Evolutionary conservation across 1,140 invertebrate genomes (phyloP).

Genomic region (Elymnias hypermnestra): DNA sequence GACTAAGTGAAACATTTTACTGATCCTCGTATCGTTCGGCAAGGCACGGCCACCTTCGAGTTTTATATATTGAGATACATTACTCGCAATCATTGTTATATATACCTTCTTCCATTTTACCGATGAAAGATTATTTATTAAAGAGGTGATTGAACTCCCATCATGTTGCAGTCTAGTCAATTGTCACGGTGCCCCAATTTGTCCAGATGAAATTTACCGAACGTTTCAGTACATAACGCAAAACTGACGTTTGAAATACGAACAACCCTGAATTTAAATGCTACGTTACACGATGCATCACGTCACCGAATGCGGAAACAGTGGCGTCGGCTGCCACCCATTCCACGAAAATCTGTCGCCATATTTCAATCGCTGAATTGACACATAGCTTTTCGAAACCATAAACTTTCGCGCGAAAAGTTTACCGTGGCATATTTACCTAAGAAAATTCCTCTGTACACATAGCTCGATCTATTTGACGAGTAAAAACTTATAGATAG

Average conservation of each 20-base stretch:
- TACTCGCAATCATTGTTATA: conserved; percentile 40
- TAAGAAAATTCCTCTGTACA: conserved; percentile 58
- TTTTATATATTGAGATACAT: conserved; percentile 54
- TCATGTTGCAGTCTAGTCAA: conserved; percentile 15
- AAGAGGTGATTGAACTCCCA: conserved; percentile 22
- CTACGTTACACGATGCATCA: conserved; percentile 46
- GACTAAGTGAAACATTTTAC: conserved; percentile 58
- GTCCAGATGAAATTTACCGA: conserved; percentile 38
- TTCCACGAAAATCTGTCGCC: conserved; percentile 42
- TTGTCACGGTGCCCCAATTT: conserved; percentile 37
- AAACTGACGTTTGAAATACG: conserved; percentile 42
- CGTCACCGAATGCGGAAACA: conserved; percentile 43
- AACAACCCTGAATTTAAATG: conserved; percentile 47
- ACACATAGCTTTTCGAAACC: conserved; percentile 60
- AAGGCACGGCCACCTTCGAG: conserved; percentile 46
- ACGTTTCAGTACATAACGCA: conserved; percentile 28
- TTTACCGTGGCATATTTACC: conserved; percentile 72
- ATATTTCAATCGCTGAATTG: conserved; percentile 72
- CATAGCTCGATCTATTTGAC: conserved; percentile 60
- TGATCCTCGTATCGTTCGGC: conserved; percentile 46
- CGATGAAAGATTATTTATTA: conserved; percentile 22
- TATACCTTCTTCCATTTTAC: conserved; percentile 25
- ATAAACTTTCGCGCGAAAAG: conserved; percentile 67
- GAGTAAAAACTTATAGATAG: conserved; percentile 72
- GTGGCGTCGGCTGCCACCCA: conserved; percentile 43